phyloP scores from a whole-genome alignment of 2,797 vertebrate species.

The Diceros bicornis region DNA sequence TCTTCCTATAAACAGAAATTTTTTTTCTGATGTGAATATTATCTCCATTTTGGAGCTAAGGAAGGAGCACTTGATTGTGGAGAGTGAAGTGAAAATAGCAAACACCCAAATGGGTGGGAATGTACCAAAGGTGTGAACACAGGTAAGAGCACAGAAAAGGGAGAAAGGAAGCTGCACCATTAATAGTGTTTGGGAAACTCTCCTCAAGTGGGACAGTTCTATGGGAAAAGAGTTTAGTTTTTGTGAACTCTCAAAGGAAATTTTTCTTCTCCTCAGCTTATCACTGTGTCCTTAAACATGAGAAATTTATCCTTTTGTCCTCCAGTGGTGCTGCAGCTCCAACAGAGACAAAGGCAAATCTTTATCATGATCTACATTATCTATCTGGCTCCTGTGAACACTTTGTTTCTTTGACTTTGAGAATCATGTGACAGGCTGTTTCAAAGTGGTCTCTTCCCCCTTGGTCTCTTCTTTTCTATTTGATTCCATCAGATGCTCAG shows the following conservation, averaged over 20 bases:
- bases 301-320: background rate
- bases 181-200: background rate
- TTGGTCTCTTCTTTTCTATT: background rate
- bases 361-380: background rate
- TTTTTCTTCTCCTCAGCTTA: background rate
- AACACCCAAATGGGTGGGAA: too few species aligned
- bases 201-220: background rate
- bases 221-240: background rate
- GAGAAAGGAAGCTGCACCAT: background rate
- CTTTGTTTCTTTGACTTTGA: background rate
- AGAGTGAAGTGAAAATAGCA: too few species aligned
- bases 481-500: background rate
- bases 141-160: background rate
- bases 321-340: background rate
- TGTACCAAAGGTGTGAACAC: too few species aligned
- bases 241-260: background rate
- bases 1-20: background rate
- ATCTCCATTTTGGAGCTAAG: too few species aligned
- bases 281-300: rapidly evolving
- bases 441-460: background rate
- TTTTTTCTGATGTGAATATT: constrained; percentile 25
- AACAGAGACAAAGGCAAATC: background rate
- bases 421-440: background rate
- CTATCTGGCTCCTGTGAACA: background rate
- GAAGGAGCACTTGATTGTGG: too few species aligned